Conservation (phyloP, 2,113 vertebrate genomes). For the Columba livia region DNA sequence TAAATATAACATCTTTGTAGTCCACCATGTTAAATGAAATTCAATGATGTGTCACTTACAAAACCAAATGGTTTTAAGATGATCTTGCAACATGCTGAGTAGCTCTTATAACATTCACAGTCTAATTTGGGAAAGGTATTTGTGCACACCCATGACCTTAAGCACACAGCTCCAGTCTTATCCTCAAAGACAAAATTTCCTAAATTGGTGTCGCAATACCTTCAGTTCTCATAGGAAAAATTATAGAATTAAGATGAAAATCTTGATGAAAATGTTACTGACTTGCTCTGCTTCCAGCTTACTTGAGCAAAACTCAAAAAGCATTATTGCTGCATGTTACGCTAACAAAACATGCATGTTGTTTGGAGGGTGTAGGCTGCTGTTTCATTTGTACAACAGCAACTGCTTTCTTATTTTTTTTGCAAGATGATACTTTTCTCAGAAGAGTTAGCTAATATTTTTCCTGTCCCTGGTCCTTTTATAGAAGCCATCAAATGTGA, state of each 20-base stretch:
- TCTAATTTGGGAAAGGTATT: constrained; percentile 28
- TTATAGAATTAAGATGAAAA: neutral
- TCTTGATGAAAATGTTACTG: neutral
- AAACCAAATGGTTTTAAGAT: neutral
- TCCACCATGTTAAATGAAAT: neutral
- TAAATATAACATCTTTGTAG: neutral
- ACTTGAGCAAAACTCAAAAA: neutral
- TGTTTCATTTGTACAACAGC: neutral
- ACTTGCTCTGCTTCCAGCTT: neutral
- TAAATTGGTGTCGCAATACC: neutral
- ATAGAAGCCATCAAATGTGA: neutral
- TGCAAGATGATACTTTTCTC: neutral
- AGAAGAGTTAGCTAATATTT: neutral
- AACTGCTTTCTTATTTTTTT: neutral
- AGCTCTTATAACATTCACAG: neutral
- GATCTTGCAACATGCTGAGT: neutral
- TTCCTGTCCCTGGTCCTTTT: neutral
- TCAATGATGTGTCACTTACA: neutral
- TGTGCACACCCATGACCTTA: neutral
- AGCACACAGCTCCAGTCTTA: fast-evolving
- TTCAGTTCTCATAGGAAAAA: neutral
- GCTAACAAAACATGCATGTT: fast-evolving
- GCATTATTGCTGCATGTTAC: neutral
- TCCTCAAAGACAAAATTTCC: neutral
- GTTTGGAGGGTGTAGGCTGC: neutral